Conservation (phyloP, 1,140 invertebrate species). For the Hydropsyche tenuis region DNA sequence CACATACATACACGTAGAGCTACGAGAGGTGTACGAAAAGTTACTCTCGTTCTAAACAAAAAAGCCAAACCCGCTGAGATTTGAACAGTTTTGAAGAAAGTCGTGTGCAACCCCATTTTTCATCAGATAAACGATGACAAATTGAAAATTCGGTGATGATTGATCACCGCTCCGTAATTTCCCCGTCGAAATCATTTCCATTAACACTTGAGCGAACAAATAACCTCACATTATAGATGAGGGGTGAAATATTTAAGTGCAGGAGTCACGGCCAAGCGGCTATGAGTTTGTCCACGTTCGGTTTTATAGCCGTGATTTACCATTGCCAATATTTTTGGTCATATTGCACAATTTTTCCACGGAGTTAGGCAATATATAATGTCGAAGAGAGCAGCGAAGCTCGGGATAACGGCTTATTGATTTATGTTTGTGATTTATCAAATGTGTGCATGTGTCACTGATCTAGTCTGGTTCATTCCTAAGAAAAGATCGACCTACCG, state of each 20-base stretch:
- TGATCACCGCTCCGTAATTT: too few species aligned
- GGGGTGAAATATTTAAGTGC: too few species aligned
- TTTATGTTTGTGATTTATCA: constrained; percentile 45
- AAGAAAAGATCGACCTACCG: neutral
- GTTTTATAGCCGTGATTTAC: constrained; percentile 24
- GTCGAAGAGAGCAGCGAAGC: neutral
- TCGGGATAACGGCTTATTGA: constrained; percentile 44
- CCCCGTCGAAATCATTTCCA: too few species aligned
- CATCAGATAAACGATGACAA: constrained; percentile 21
- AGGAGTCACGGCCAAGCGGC: too few species aligned
- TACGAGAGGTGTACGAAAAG: constrained; percentile 11
- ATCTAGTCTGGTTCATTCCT: neutral
- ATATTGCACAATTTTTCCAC: constrained; percentile 25
- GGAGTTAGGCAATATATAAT: neutral
- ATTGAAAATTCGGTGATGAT: constrained; percentile 23
- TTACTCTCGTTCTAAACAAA: neutral
- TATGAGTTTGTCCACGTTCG: too few species aligned
- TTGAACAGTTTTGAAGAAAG: too few species aligned
- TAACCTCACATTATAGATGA: too few species aligned
- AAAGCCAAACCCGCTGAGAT: too few species aligned
- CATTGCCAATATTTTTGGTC: constrained; percentile 22
- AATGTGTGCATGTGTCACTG: neutral
- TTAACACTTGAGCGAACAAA: too few species aligned
- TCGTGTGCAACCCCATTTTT: constrained; percentile 27
- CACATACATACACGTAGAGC: neutral